phyloP scores from a whole-genome alignment of 2,888 invertebrate genomes.

The Frankliniella fusca region DNA sequence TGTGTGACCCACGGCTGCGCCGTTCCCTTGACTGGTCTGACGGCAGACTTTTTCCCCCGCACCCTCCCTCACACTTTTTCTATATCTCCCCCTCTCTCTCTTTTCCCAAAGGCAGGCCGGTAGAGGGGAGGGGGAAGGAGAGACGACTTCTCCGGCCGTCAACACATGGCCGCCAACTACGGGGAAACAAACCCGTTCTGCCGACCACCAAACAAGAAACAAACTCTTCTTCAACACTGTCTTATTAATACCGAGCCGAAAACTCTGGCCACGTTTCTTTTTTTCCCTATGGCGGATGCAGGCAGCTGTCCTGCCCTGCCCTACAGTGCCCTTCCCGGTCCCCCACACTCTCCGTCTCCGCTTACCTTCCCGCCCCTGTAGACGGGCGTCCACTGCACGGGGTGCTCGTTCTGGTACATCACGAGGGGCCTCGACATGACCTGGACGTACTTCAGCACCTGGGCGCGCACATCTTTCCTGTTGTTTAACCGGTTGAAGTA shows the following conservation, averaged over 20 bases:
- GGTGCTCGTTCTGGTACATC: conserved; percentile 85
- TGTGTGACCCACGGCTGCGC: not conserved
- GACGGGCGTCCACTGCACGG: conserved; percentile 92
- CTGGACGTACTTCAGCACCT: conserved; percentile 90
- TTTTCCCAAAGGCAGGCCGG: not conserved
- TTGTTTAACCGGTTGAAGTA: conserved; percentile 87
- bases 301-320: not conserved
- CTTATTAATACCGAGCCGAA: not conserved
- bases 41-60: not conserved
- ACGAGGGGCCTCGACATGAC: conserved; percentile 96
- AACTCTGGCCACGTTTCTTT: not conserved
- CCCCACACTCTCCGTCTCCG: not conserved
- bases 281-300: conserved; percentile 5
- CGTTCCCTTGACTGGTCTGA: not conserved
- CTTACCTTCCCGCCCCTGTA: conserved; percentile 78
- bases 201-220: conserved; percentile 13
- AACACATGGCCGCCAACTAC: conserved; percentile 22
- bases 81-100: not conserved
- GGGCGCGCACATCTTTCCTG: conserved; percentile 80
- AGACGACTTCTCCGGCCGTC: not conserved
- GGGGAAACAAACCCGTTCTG: conserved; percentile 2
- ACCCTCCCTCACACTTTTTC: not conserved
- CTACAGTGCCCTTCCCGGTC: not conserved
- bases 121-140: not conserved
- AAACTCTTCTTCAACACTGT: conserved; percentile 29